These are phyloP conservation scores for Drosophila erecta DNA, from an alignment of 1,140 invertebrate species.

Conservation along the genomic window DNA sequence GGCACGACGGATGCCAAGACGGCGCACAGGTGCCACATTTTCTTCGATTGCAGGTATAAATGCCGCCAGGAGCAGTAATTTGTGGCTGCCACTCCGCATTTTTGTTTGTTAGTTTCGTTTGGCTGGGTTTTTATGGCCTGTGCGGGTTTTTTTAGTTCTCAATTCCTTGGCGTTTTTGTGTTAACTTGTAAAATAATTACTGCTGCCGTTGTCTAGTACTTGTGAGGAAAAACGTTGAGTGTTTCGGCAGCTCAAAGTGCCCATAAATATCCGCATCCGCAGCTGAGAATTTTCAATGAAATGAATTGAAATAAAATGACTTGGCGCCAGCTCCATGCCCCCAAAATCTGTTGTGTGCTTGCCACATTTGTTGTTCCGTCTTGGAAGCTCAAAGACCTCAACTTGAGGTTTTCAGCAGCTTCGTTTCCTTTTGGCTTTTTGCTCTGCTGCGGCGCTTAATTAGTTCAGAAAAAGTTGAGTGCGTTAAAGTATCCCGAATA, in stretches of 20 bases:
- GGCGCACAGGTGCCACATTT: conserved; percentile 70
- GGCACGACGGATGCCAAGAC: conserved; percentile 3
- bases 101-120: conserved; percentile 4
- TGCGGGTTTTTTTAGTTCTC: conserved; percentile 34
- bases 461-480: conserved; percentile 42
- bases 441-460: conserved; percentile 49
- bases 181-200: conserved; percentile 67
- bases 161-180: conserved; percentile 28
- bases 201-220: conserved; percentile 31
- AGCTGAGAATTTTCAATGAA: conserved; percentile 32
- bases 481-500: conserved; percentile 59
- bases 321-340: conserved; percentile 28
- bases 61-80: conserved; percentile 52
- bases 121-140: conserved; percentile 40
- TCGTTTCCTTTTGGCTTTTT: background rate
- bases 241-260: conserved; percentile 46
- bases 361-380: conserved; percentile 11
- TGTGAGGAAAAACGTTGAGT: conserved; percentile 58
- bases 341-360: conserved; percentile 6
- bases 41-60: conserved; percentile 48
- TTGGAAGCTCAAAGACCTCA: conserved; percentile 22
- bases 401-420: conserved; percentile 40
- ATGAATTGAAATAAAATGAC: conserved; percentile 26
- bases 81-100: background rate
- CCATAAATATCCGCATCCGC: no score